Percentiles rank a stretch among this genome's conserved stretches.
Conservation (phyloP, 2,113 vertebrate species). For the Procavia capensis region DNA sequence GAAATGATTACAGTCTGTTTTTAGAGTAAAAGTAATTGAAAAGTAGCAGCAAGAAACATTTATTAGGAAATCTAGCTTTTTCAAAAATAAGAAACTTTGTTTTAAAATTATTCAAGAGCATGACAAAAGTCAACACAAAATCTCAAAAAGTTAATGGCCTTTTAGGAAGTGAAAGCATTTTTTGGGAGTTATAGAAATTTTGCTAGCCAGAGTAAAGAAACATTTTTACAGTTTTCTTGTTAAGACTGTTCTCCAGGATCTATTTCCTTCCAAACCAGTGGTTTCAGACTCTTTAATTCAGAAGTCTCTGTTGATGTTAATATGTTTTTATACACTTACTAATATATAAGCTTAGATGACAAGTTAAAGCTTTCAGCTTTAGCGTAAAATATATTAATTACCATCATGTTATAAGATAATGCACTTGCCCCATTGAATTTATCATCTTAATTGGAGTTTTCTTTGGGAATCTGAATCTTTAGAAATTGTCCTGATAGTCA, state of each 20-base stretch:
- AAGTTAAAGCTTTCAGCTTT: slow-evolving; percentile 21
- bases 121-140: slow-evolving; percentile 29
- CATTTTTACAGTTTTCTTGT: slow-evolving; percentile 11
- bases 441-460: slow-evolving; percentile 15
- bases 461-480: slow-evolving; percentile 17
- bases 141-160: not conserved
- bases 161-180: slow-evolving; percentile 29
- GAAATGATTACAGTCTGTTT: not conserved
- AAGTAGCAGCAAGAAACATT: slow-evolving; percentile 19
- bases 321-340: not conserved
- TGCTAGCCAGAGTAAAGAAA: not conserved
- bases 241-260: slow-evolving; percentile 51
- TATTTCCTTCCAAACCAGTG: slow-evolving; percentile 3
- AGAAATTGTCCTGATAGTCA: not conserved
- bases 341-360: not conserved
- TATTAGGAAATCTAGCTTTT: slow-evolving; percentile 8
- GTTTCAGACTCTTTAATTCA: slow-evolving; percentile 12
- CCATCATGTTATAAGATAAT: not conserved
- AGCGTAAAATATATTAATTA: not conserved
- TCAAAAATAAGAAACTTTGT: slow-evolving; percentile 33
- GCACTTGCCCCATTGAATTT: not conserved
- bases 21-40: slow-evolving; percentile 19
- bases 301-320: slow-evolving; percentile 21
- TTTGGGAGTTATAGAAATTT: not conserved
- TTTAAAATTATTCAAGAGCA: slow-evolving; percentile 6